phyloP scores from a whole-genome alignment of 2,888 invertebrate genomes.

The Hemaris fuciformis region DNA sequence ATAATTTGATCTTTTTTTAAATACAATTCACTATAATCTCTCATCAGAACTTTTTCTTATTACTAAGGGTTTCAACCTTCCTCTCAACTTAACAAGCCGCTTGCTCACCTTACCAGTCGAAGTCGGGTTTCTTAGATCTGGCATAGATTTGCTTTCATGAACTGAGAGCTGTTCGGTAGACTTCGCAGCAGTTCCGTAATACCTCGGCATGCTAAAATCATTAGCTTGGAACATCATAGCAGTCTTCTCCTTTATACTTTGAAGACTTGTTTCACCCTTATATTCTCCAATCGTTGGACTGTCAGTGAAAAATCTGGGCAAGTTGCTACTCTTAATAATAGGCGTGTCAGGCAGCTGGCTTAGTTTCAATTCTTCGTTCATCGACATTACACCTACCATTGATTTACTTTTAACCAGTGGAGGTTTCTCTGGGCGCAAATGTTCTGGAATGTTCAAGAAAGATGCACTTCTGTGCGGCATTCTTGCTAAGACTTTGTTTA shows the following conservation, averaged over 20 bases:
- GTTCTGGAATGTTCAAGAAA: constrained; percentile 72
- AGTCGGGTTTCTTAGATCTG: constrained; percentile 63
- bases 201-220: constrained; percentile 84
- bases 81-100: constrained; percentile 67
- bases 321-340: constrained; percentile 70
- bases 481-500: constrained; percentile 67
- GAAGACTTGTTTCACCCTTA: constrained; percentile 67
- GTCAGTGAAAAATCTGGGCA: constrained; percentile 74
- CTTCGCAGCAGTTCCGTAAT: constrained; percentile 74
- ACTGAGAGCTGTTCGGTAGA: constrained; percentile 50
- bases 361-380: constrained; percentile 57
- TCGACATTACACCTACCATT: constrained; percentile 61
- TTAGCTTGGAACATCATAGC: constrained; percentile 71
- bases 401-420: constrained; percentile 69
- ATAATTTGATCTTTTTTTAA: neutral
- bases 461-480: constrained; percentile 76
- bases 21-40: constrained; percentile 41
- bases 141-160: constrained; percentile 77
- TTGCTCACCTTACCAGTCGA: constrained; percentile 66
- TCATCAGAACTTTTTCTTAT: constrained; percentile 75
- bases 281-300: constrained; percentile 65
- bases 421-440: constrained; percentile 65
- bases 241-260: constrained; percentile 78
- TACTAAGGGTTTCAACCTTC: constrained; percentile 70
- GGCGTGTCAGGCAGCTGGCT: constrained; percentile 74